A percentile compares a stretch with the other conserved stretches of the same genome.
Conservation (phyloP, 2,888 invertebrate species). For the Aspidiotus rigidus region DNA sequence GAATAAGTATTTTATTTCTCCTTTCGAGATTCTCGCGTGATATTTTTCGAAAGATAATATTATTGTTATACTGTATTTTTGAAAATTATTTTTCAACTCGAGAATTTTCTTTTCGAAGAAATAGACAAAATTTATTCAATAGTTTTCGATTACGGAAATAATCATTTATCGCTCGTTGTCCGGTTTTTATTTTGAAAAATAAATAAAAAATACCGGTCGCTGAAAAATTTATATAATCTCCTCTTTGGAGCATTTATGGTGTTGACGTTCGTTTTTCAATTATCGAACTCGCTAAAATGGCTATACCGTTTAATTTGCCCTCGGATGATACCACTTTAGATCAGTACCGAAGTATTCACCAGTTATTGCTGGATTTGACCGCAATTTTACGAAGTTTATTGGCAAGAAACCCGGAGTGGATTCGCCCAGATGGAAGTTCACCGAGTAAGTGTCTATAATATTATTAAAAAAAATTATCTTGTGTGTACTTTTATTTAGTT, state of each 20-base stretch:
- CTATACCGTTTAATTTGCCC: slow-evolving; percentile 28
- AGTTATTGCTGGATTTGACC: slow-evolving; percentile 24
- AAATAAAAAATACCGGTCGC: too few species aligned
- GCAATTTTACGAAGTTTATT: slow-evolving; percentile 14
- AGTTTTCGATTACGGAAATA: background rate
- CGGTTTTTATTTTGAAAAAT: background rate
- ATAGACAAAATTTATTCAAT: background rate
- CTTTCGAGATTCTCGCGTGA: background rate
- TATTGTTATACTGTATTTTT: too few species aligned
- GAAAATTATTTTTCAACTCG: background rate
- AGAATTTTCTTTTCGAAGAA: background rate
- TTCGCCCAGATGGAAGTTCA: background rate
- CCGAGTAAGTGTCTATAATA: too few species aligned
- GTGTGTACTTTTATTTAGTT: too few species aligned
- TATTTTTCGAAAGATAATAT: background rate
- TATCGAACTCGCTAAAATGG: slow-evolving; percentile 23
- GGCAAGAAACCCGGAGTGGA: slow-evolving; percentile 4
- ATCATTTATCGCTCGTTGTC: slow-evolving; percentile 5
- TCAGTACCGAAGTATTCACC: slow-evolving; percentile 27
- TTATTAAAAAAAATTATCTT: too few species aligned
- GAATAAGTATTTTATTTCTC: background rate
- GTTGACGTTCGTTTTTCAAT: background rate
- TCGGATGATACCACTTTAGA: slow-evolving; percentile 23
- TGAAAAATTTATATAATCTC: background rate
- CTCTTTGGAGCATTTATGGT: slow-evolving; percentile 1